These are phyloP conservation scores for Ictidomys tridecemlineatus DNA, from an alignment of 2,113 vertebrate species.

Conservation along the genomic window DNA sequence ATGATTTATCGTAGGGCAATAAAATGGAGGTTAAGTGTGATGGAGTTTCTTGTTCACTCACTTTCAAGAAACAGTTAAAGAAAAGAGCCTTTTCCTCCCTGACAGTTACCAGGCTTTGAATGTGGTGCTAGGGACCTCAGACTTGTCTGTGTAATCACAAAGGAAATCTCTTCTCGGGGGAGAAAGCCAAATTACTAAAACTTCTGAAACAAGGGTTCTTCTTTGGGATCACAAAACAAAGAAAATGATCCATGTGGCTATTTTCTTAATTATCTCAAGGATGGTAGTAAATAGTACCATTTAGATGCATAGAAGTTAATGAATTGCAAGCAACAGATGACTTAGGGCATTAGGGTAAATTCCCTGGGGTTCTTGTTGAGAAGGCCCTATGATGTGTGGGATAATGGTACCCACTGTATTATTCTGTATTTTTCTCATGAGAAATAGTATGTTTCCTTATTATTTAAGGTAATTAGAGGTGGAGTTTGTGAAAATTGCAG, in stretches of 20 bases:
- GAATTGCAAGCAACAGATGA: background rate
- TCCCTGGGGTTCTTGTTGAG: background rate
- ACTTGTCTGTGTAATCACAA: background rate
- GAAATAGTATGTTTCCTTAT: constrained; percentile 59
- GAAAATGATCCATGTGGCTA: constrained; percentile 12
- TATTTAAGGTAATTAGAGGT: constrained; percentile 62
- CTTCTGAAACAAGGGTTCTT: background rate
- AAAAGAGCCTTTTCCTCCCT: rapidly evolving
- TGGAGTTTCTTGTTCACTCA: background rate
- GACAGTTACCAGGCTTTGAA: background rate
- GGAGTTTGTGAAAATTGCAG: constrained; percentile 38
- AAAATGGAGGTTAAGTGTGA: background rate
- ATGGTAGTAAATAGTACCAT: background rate
- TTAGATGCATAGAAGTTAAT: background rate
- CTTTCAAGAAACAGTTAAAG: background rate
- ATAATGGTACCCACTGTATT: constrained; percentile 44
- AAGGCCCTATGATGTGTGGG: background rate
- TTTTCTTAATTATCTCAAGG: constrained; percentile 46
- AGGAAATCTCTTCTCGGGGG: background rate
- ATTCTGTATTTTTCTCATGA: constrained; percentile 39
- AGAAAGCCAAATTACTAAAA: background rate
- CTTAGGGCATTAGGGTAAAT: background rate
- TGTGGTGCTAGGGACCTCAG: background rate
- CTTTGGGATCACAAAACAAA: background rate
- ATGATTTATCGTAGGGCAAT: background rate